Conservation (phyloP, 2,888 invertebrate species). For the Pimpla rufipes region DNA sequence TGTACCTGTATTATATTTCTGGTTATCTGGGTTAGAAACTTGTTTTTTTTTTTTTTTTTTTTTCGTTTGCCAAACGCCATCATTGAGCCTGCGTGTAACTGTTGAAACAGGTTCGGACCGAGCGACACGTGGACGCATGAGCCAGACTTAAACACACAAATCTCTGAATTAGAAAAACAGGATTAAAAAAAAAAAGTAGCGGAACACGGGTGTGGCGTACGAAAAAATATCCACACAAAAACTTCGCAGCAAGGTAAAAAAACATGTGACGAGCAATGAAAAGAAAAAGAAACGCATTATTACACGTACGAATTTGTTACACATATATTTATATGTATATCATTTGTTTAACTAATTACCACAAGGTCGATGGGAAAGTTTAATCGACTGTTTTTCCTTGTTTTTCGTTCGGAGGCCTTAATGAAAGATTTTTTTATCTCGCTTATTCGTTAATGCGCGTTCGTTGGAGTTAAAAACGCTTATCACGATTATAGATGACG, state of each 20-base stretch:
- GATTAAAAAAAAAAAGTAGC: slow-evolving; percentile 15
- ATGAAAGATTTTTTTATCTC: background rate
- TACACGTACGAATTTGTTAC: too few relatives aligned
- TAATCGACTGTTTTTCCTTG: slow-evolving; percentile 16
- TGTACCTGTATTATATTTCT: too few relatives aligned
- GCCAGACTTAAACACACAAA: slow-evolving; percentile 52
- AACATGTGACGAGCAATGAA: slow-evolving; percentile 11
- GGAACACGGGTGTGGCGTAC: slow-evolving; percentile 35
- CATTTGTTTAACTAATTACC: slow-evolving; percentile 7
- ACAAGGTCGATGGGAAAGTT: slow-evolving; percentile 15
- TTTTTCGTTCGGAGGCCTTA: background rate
- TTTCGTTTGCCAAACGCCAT: background rate
- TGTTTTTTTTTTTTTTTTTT: too few relatives aligned
- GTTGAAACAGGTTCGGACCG: slow-evolving; percentile 43
- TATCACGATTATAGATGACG: slow-evolving; percentile 49
- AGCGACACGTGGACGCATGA: slow-evolving; percentile 44
- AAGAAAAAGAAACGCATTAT: slow-evolving; percentile 12
- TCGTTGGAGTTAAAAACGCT: slow-evolving; percentile 36
- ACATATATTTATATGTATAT: slow-evolving; percentile 17
- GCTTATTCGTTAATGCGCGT: slow-evolving; percentile 41
- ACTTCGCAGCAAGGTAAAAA: slow-evolving; percentile 51
- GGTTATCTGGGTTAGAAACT: background rate
- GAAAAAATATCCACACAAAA: slow-evolving; percentile 47
- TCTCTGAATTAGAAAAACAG: slow-evolving; percentile 39
- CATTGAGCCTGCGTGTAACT: slow-evolving; percentile 33